A percentile compares a stretch with the other conserved stretches of the same genome.
phyloP scores from a whole-genome alignment of 2,797 vertebrate species.

The Enteromius argenteus region DNA sequence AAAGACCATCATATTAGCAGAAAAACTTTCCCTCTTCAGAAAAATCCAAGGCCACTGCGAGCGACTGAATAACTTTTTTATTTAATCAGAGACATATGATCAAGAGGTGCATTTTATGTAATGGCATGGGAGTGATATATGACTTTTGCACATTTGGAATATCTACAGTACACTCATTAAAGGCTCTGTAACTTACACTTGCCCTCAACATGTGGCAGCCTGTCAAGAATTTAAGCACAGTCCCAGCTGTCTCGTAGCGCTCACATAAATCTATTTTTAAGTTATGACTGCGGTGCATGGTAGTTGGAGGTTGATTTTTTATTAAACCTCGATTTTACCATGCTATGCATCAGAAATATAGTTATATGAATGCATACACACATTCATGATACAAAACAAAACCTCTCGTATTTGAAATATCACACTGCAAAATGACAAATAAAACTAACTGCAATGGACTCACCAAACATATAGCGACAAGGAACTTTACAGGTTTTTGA shows the following conservation, averaged over 20 bases:
- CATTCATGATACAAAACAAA: not conserved
- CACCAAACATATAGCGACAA: not conserved
- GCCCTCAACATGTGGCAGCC: conserved; percentile 73
- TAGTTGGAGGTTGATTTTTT: not conserved
- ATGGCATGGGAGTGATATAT: not conserved
- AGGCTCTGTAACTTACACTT: conserved; percentile 66
- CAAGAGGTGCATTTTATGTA: conserved; percentile 14
- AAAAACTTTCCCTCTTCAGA: conserved; percentile 52
- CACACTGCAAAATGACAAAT: not conserved
- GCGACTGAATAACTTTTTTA: not conserved
- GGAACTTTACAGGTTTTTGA: not conserved
- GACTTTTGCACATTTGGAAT: conserved; percentile 32
- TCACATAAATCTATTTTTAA: conserved; percentile 81
- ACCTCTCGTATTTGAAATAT: not conserved
- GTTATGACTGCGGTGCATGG: conserved; percentile 50
- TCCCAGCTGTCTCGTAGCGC: conserved; percentile 73
- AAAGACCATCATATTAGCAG: conserved; percentile 45
- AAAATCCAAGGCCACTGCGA: not conserved
- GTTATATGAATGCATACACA: not conserved
- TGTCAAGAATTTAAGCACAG: conserved; percentile 77
- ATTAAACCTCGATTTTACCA: conserved; percentile 36
- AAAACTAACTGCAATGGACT: not conserved
- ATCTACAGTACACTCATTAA: conserved; percentile 53
- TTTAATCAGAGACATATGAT: not conserved
- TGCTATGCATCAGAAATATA: not conserved